Conservation (phyloP, 2,113 vertebrate species). For the Lamprologus tigripictilis region DNA sequence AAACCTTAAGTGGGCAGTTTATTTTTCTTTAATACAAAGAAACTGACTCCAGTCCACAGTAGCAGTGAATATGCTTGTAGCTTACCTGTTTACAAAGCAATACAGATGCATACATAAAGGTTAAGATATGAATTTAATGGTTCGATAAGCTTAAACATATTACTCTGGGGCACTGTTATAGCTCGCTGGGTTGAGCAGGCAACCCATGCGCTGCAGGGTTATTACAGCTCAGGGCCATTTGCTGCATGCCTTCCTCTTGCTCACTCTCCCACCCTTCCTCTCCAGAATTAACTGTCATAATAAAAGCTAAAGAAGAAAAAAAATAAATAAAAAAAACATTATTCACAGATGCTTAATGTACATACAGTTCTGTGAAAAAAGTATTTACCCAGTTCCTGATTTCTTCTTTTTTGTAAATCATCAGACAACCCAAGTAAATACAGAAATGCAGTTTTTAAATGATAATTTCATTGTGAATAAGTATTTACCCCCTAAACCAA, state of each 20-base stretch:
- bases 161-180: not conserved
- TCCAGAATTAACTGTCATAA: not conserved
- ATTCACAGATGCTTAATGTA: not conserved
- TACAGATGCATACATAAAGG: not conserved
- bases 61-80: not conserved
- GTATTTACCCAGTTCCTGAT: not conserved
- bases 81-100: not conserved
- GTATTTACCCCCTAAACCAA: not conserved
- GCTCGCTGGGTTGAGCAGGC: not conserved
- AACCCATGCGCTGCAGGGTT: not conserved
- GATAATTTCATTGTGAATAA: not conserved
- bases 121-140: not conserved
- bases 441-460: not conserved
- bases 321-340: not conserved
- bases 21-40: not conserved
- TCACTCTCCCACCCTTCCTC: not conserved
- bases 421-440: not conserved
- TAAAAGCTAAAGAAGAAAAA: not conserved
- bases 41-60: not conserved
- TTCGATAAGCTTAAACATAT: not conserved
- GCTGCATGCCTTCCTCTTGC: not conserved
- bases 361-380: not conserved
- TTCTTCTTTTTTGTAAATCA: not conserved
- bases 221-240: not conserved
- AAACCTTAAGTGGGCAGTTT: not conserved